phyloP scores from a whole-genome alignment of 2,888 invertebrate genomes.

The Acleris holmiana region DNA sequence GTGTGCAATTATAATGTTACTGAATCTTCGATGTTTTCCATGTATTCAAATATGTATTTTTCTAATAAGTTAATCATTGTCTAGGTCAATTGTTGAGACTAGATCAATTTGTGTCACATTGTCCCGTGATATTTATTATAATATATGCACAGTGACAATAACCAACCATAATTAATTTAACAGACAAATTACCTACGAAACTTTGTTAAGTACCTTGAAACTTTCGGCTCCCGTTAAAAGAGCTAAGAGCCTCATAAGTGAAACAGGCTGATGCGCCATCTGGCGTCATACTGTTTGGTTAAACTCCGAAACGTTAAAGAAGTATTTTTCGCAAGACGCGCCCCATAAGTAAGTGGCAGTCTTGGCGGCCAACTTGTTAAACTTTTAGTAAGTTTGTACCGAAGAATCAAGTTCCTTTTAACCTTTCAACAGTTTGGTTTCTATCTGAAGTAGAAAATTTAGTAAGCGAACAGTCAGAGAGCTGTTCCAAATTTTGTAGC shows the following conservation, averaged over 20 bases:
- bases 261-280: constrained; percentile 20
- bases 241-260: constrained; percentile 12
- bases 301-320: constrained; percentile 34
- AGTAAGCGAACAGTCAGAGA: not conserved
- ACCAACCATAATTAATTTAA: not conserved
- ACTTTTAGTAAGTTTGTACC: constrained; percentile 31
- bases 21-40: too few relatives aligned
- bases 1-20: too few relatives aligned
- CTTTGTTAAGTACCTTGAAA: not conserved
- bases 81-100: too few relatives aligned
- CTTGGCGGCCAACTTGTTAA: constrained; percentile 21
- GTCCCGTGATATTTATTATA: too few relatives aligned
- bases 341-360: constrained; percentile 29
- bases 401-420: constrained; percentile 28
- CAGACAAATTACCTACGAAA: not conserved
- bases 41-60: too few relatives aligned
- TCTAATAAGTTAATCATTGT: too few relatives aligned
- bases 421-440: constrained; percentile 8
- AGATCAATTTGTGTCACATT: too few relatives aligned
- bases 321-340: constrained; percentile 35
- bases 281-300: constrained; percentile 30
- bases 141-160: not conserved
- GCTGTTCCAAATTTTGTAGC: not conserved
- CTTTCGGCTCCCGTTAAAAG: constrained; percentile 2
- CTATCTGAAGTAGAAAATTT: not conserved